These are phyloP conservation scores for Cheilosia variabilis DNA, from an alignment of 2,888 invertebrate genomes.

Conservation along the genomic window DNA sequence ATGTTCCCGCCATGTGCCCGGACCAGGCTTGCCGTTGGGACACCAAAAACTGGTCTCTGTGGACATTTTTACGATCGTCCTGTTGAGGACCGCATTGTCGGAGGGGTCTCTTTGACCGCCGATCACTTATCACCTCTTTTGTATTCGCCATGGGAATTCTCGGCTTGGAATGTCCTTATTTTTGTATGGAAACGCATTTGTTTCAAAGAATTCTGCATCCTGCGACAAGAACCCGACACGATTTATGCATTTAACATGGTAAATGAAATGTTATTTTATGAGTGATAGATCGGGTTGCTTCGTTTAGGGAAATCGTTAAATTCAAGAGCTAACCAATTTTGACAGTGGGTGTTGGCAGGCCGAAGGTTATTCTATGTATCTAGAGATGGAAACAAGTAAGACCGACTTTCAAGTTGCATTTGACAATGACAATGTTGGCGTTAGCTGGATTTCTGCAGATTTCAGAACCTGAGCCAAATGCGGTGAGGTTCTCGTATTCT, in stretches of 20 bases:
- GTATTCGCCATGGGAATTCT: constrained; percentile 61
- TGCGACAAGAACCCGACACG: not conserved
- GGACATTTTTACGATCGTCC: constrained; percentile 54
- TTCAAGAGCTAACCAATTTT: not conserved
- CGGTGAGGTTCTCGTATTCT: too few species aligned
- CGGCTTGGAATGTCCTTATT: constrained; percentile 30
- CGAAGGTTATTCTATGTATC: too few species aligned
- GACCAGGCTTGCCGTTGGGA: too few species aligned
- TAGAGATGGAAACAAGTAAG: too few species aligned
- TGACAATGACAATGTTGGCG: too few species aligned
- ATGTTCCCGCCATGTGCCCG: constrained; percentile 29
- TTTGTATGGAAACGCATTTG: constrained; percentile 21
- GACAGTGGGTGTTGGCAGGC: not conserved
- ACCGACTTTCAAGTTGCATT: too few species aligned
- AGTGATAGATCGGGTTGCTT: constrained; percentile 4
- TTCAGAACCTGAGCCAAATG: accelerated
- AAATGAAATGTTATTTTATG: constrained; percentile 25
- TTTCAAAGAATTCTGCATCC: not conserved
- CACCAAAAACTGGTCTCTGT: constrained; percentile 55
- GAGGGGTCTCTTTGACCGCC: constrained; percentile 67
- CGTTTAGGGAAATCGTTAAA: not conserved
- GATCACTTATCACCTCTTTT: constrained; percentile 75
- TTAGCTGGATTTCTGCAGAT: too few species aligned
- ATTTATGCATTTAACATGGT: constrained; percentile 34
- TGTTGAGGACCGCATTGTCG: constrained; percentile 49